phyloP scores from a whole-genome alignment of 2,113 vertebrate species.

The Burhinus oedicnemus region DNA sequence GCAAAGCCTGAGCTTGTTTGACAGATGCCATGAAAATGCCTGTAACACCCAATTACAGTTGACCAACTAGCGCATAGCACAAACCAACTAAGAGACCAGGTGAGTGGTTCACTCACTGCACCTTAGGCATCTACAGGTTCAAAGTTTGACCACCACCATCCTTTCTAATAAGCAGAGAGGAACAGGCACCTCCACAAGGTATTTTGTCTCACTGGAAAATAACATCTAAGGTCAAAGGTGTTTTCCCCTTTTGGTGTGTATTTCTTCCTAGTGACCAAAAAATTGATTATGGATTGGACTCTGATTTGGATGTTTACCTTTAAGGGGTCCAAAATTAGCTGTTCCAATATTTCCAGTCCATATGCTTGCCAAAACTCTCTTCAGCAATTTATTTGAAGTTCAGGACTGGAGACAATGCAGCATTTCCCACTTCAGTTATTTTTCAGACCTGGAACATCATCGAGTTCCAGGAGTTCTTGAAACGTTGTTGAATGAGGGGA shows the following conservation, averaged over 20 bases:
- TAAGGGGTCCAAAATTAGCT: not conserved
- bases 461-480: no score
- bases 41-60: not conserved
- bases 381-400: not conserved
- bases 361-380: not conserved
- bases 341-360: not conserved
- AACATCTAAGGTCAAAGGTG: not conserved
- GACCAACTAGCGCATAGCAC: not conserved
- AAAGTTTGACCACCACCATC: not conserved
- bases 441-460: not conserved
- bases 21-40: not conserved
- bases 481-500: no score
- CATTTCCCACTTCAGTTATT: not conserved
- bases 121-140: not conserved
- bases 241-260: not conserved
- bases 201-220: not conserved
- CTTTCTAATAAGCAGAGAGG: not conserved
- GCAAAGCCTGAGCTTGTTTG: not conserved
- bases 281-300: not conserved
- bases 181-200: not conserved
- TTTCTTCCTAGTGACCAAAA: not conserved
- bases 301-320: not conserved
- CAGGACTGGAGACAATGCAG: not conserved
- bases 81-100: accelerated
- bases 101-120: not conserved